phyloP scores from a whole-genome alignment of 2,888 invertebrate genomes.

The Sinopyrophorus schimmeli region DNA sequence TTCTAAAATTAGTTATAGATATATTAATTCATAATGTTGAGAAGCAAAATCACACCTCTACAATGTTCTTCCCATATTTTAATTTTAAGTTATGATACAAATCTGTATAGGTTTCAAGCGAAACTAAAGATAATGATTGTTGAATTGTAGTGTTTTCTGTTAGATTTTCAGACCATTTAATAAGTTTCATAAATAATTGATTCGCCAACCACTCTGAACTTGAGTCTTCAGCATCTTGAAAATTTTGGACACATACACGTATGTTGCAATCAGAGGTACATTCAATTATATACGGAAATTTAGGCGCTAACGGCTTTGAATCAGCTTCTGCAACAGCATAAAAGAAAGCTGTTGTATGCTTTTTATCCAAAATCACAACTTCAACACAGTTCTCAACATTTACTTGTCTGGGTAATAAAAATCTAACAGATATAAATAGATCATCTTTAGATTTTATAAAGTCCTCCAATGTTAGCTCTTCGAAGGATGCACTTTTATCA shows the following conservation, averaged over 20 bases:
- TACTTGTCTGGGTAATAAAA: slow-evolving; percentile 53
- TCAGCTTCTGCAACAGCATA: slow-evolving; percentile 55
- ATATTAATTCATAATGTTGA: not conserved
- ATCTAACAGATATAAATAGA: slow-evolving; percentile 52
- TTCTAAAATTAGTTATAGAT: slow-evolving; percentile 56
- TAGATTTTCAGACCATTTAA: slow-evolving; percentile 64
- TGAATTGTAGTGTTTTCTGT: slow-evolving; percentile 43
- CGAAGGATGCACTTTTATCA: slow-evolving; percentile 43
- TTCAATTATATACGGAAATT: slow-evolving; percentile 57
- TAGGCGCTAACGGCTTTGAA: slow-evolving; percentile 55
- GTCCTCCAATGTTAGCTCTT: slow-evolving; percentile 36
- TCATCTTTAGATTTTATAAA: slow-evolving; percentile 29
- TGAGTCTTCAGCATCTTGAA: slow-evolving; percentile 53
- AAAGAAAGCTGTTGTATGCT: slow-evolving; percentile 53
- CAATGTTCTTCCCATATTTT: slow-evolving; percentile 75
- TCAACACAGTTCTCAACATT: slow-evolving; percentile 44
- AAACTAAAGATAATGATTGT: slow-evolving; percentile 68
- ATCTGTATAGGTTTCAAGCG: slow-evolving; percentile 68
- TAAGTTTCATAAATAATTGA: slow-evolving; percentile 62
- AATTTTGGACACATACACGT: slow-evolving; percentile 49
- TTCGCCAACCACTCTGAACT: slow-evolving; percentile 60
- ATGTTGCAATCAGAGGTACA: slow-evolving; percentile 44
- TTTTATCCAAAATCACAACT: slow-evolving; percentile 53
- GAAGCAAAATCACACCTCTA: slow-evolving; percentile 60
- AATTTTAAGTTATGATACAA: slow-evolving; percentile 75